Evolutionary conservation across 1,140 invertebrate species (phyloP).

Genomic region (Ridgeia piscesae): DNA sequence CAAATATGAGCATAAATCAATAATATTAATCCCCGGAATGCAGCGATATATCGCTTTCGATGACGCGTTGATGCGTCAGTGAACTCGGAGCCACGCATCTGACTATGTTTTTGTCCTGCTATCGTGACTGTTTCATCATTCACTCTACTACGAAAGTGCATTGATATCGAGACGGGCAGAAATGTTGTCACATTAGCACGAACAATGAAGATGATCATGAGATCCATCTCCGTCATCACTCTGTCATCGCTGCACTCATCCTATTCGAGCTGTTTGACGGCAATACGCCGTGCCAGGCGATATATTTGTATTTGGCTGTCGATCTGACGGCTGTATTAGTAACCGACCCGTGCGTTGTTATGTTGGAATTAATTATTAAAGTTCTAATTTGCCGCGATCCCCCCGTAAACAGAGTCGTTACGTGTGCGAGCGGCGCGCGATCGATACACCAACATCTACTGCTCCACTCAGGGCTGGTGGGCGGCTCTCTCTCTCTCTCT

Average conservation of each 20-base stretch:
- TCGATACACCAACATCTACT: neutral
- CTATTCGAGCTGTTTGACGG: neutral
- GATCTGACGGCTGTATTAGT: neutral
- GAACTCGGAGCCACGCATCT: neutral
- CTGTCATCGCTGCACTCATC: neutral
- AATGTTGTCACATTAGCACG: neutral
- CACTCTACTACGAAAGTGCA: neutral
- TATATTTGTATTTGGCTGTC: constrained; percentile 1
- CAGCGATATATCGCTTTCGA: neutral
- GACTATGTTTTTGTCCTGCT: neutral
- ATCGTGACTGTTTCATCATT: neutral
- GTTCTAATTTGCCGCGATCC: neutral
- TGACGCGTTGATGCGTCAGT: neutral
- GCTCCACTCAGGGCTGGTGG: neutral
- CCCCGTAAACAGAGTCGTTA: neutral
- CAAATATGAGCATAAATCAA: neutral
- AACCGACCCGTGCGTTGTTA: neutral
- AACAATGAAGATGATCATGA: neutral
- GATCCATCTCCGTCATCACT: neutral
- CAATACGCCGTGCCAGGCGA: neutral
- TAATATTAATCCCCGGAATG: neutral
- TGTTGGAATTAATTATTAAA: constrained; percentile 7
- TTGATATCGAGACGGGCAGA: neutral
- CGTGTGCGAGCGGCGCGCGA: neutral
- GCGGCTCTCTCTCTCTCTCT: constrained; percentile 9